A percentile compares a stretch with the other conserved stretches of the same genome.
Conservation (phyloP, 2,797 vertebrate species). For the Neosilurus mollespiculum region DNA sequence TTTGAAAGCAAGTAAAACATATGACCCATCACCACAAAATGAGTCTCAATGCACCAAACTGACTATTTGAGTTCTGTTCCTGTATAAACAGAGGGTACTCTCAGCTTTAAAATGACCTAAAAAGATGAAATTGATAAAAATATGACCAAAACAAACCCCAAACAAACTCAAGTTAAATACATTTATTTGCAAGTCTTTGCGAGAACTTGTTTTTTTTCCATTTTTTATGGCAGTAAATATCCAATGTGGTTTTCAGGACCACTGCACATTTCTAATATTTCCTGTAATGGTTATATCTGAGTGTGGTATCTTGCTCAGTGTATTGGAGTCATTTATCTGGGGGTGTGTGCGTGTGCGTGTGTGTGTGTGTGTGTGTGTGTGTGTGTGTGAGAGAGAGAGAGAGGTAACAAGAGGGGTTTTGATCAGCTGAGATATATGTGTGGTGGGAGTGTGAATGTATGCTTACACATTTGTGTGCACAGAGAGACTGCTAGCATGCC, state of each 20-base stretch:
- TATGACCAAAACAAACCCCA: no score
- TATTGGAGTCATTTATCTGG: not conserved
- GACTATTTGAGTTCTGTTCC: no score
- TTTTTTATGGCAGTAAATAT: no score
- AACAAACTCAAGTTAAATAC: no score
- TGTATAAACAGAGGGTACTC: no score
- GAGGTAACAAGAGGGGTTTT: not conserved
- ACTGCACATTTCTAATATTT: not conserved
- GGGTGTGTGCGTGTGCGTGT: not conserved
- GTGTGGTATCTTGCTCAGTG: not conserved
- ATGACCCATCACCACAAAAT: no score
- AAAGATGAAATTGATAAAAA: no score
- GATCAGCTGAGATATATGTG: not conserved
- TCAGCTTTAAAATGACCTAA: no score
- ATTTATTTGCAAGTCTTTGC: no score
- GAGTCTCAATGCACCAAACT: no score
- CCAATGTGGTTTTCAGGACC: not conserved
- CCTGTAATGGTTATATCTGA: not conserved
- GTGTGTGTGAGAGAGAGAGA: not conserved
- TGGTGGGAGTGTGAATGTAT: not conserved
- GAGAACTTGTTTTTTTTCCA: no score
- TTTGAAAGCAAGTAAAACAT: not conserved
- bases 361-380: not conserved
- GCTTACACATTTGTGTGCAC: slow-evolving; percentile 30
- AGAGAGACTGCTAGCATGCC: slow-evolving; percentile 39